Conservation (phyloP, 2,888 invertebrate genomes). For the Catotricha subobsoleta region DNA sequence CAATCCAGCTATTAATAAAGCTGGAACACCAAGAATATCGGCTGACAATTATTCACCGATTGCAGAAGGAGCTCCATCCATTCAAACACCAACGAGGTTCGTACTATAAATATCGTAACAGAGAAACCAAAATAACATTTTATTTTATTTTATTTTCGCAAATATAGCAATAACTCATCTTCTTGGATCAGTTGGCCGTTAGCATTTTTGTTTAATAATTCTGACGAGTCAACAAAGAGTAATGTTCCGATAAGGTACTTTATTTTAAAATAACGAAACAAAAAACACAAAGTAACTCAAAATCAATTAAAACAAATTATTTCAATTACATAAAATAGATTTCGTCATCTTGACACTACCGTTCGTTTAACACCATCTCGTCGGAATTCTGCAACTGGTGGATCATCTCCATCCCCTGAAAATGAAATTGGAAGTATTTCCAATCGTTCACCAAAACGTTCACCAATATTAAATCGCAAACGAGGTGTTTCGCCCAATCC, state of each 20-base stretch:
- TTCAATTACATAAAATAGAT: slow-evolving; percentile 33
- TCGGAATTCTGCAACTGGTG: slow-evolving; percentile 41
- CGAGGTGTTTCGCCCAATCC: slow-evolving; percentile 18
- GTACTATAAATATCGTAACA: neutral
- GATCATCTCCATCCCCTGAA: slow-evolving; percentile 55
- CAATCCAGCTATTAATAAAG: slow-evolving; percentile 75
- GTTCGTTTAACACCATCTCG: slow-evolving; percentile 49
- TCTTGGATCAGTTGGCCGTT: slow-evolving; percentile 90
- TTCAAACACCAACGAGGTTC: slow-evolving; percentile 20
- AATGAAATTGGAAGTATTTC: slow-evolving; percentile 24
- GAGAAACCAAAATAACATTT: neutral
- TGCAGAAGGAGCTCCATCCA: slow-evolving; percentile 22
- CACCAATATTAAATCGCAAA: slow-evolving; percentile 29
- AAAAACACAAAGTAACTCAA: neutral
- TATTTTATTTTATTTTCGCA: neutral
- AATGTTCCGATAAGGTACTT: slow-evolving; percentile 63
- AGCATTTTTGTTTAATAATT: slow-evolving; percentile 71
- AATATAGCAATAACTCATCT: slow-evolving; percentile 19
- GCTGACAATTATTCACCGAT: slow-evolving; percentile 21
- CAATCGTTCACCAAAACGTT: slow-evolving; percentile 33
- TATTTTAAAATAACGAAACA: neutral
- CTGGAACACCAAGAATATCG: slow-evolving; percentile 38
- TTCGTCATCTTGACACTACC: slow-evolving; percentile 73
- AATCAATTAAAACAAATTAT: neutral
- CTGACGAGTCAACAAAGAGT: slow-evolving; percentile 42